Conservation (phyloP, 2,113 vertebrate species). For the Pteruthius melanotis region DNA sequence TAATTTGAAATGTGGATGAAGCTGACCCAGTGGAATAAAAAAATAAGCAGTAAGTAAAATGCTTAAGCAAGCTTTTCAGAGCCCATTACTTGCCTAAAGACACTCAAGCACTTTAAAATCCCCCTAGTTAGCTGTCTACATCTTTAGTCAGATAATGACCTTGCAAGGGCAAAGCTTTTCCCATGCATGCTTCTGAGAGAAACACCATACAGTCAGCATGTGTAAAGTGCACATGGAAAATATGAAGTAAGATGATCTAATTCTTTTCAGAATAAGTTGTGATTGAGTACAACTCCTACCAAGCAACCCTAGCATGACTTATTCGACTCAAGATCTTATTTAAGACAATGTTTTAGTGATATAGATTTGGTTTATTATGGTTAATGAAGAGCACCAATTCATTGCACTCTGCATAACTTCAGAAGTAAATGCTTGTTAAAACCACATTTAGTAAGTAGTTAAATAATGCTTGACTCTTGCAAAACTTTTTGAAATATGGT, state of each 20-base stretch:
- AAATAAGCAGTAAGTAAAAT: background rate
- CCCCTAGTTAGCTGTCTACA: background rate
- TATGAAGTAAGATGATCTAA: background rate
- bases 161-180: background rate
- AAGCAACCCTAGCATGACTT: background rate
- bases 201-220: accelerated
- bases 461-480: background rate
- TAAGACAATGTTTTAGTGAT: background rate
- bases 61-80: background rate
- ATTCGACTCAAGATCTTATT: background rate
- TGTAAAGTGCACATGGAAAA: background rate
- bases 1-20: background rate
- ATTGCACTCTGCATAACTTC: background rate
- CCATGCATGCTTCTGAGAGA: accelerated
- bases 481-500: background rate
- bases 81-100: background rate
- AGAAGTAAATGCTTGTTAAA: background rate
- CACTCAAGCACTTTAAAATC: background rate
- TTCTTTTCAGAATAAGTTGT: background rate
- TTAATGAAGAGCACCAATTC: background rate
- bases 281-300: background rate
- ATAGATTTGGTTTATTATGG: background rate
- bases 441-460: background rate
- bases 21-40: background rate
- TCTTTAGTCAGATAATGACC: background rate